A percentile compares a stretch with the other conserved stretches of the same genome.
Conservation (phyloP, 1,140 invertebrate genomes). For the Nephotettix cincticeps region DNA sequence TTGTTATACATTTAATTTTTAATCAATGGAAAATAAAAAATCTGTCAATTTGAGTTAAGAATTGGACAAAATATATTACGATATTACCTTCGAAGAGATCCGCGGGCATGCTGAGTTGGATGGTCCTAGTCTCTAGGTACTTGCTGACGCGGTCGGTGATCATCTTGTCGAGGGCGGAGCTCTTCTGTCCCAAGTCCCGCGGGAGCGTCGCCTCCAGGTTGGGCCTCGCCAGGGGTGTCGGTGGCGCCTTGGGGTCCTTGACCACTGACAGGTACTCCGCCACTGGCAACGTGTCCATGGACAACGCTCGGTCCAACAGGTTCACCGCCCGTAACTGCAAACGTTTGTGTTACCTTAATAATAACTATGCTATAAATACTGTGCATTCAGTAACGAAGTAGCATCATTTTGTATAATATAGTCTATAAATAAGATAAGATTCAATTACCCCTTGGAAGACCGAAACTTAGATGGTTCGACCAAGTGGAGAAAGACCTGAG, state of each 20-base stretch:
- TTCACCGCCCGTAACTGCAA: slow-evolving; percentile 73
- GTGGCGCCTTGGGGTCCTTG: slow-evolving; percentile 46
- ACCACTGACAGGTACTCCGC: slow-evolving; percentile 69
- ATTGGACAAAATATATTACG: too few relatives aligned
- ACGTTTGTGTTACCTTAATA: too few relatives aligned
- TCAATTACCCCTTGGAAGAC: too few relatives aligned
- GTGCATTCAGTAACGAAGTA: too few relatives aligned
- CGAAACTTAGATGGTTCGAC: too few relatives aligned
- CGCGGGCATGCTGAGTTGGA: slow-evolving; percentile 55
- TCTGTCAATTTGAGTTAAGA: too few relatives aligned
- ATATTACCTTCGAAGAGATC: slow-evolving; percentile 25
- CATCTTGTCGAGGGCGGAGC: slow-evolving; percentile 68
- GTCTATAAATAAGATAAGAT: too few relatives aligned
- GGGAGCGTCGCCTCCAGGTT: slow-evolving; percentile 68
- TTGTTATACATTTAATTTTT: too few relatives aligned
- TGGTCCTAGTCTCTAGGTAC: slow-evolving; percentile 75
- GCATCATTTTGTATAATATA: too few relatives aligned
- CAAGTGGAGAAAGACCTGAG: too few relatives aligned
- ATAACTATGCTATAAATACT: too few relatives aligned
- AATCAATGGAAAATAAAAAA: too few relatives aligned
- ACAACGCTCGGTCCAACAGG: slow-evolving; percentile 64
- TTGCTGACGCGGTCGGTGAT: slow-evolving; percentile 69
- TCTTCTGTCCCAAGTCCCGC: slow-evolving; percentile 64
- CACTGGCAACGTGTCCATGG: slow-evolving; percentile 58
- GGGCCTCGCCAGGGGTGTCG: slow-evolving; percentile 39